phyloP scores from a whole-genome alignment of 2,888 invertebrate genomes.

The Hypomecis atomaria region DNA sequence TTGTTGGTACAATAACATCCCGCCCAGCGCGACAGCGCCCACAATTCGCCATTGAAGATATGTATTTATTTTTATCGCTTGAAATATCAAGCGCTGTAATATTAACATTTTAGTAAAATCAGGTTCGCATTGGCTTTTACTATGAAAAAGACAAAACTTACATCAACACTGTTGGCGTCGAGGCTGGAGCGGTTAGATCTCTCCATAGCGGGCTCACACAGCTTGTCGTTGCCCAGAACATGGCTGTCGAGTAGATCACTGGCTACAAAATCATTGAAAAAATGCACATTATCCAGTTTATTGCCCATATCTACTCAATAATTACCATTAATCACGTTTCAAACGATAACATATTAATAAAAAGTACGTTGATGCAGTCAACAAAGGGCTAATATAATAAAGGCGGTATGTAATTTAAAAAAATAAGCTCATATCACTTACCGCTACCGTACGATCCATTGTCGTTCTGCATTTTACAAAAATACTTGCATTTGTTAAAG shows the following conservation, averaged over 20 bases:
- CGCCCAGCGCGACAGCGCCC: too few relatives aligned
- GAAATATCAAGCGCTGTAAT: too few relatives aligned
- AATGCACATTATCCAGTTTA: conserved; percentile 74
- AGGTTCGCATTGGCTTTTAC: conserved; percentile 2
- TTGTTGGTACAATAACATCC: too few relatives aligned
- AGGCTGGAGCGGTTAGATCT: conserved; percentile 75
- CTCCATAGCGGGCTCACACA: conserved; percentile 71
- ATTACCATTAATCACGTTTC: conserved; percentile 71
- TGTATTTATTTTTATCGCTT: too few relatives aligned
- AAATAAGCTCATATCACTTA: conserved; percentile 57
- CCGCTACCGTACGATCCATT: conserved; percentile 77
- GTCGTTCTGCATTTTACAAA: conserved; percentile 68
- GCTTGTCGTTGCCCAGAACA: conserved; percentile 77
- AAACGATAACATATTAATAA: conserved; percentile 64
- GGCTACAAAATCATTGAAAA: conserved; percentile 75
- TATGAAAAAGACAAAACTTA: conserved; percentile 56
- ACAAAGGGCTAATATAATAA: conserved; percentile 49
- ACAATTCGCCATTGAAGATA: too few relatives aligned
- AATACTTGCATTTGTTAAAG: conserved; percentile 9
- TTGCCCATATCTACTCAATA: conserved; percentile 74
- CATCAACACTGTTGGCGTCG: conserved; percentile 79
- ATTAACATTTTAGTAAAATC: too few relatives aligned
- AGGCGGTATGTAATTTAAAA: conserved; percentile 58
- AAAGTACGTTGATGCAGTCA: conserved; percentile 54
- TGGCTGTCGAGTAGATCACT: conserved; percentile 82